phyloP scores from a whole-genome alignment of 2,113 vertebrate species.

The Myotis brandtii region DNA sequence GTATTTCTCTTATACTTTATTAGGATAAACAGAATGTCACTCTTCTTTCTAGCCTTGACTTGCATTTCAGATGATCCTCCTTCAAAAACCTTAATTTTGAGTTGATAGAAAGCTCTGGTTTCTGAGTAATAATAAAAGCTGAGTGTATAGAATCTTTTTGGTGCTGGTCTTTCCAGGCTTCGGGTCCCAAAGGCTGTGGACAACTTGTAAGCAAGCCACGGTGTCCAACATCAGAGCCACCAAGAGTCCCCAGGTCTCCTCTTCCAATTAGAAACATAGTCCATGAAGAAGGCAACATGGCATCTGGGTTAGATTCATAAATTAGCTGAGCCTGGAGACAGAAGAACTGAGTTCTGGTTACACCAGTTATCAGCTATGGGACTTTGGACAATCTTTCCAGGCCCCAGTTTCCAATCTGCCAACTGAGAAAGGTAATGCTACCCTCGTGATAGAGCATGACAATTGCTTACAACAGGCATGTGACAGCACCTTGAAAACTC shows the following conservation, averaged over 20 bases:
- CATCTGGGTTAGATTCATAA: not conserved
- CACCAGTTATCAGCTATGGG: not conserved
- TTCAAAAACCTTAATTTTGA: not conserved
- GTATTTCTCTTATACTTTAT: not conserved
- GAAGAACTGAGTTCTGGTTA: not conserved
- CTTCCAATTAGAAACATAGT: not conserved
- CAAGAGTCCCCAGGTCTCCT: not conserved
- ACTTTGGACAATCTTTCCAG: not conserved
- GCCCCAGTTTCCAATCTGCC: not conserved
- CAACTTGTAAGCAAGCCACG: no score
- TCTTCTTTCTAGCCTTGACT: not conserved
- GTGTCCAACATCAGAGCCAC: not conserved
- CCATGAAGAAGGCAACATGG: not conserved
- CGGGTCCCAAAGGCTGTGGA: not conserved
- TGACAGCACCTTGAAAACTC: not conserved
- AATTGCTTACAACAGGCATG: not conserved
- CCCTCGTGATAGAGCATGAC: not conserved
- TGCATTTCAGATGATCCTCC: not conserved
- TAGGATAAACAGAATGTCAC: not conserved
- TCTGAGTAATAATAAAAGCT: no score
- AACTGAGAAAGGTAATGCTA: not conserved
- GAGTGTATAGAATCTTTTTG: no score
- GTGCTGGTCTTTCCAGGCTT: not conserved
- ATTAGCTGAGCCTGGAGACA: slow-evolving; percentile 35
- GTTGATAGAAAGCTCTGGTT: not conserved